These are phyloP conservation scores for Haliclona indistincta DNA, from an alignment of 37 sponge, comb jelly and placozoan genomes.

Conservation along the genomic window DNA sequence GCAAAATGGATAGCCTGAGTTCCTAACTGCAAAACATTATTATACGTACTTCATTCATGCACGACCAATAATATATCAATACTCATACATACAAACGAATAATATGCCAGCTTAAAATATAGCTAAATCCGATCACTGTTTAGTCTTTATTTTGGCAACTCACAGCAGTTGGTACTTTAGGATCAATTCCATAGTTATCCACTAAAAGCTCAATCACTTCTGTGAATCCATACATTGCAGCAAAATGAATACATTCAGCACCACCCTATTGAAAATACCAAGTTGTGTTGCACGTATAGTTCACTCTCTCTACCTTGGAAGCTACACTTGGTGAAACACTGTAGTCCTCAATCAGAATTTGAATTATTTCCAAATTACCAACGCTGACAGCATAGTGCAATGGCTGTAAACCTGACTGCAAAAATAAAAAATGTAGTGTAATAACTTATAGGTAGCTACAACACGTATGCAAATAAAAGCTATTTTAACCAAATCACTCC, in stretches of 20 bases:
- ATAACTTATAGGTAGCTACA: too few relatives aligned
- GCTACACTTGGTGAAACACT: neutral
- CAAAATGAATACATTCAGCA: neutral
- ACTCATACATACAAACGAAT: too few relatives aligned
- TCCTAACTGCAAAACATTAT: too few relatives aligned
- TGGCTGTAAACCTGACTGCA: conserved; percentile 4
- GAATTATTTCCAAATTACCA: conserved; percentile 7
- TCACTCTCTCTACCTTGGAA: neutral
- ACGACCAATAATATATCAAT: too few relatives aligned
- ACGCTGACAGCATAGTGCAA: conserved; percentile 14
- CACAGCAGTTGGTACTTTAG: neutral
- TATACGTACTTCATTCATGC: too few relatives aligned
- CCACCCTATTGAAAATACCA: neutral
- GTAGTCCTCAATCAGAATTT: neutral
- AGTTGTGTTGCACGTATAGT: neutral
- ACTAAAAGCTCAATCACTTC: conserved; percentile 9
- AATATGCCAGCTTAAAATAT: too few relatives aligned
- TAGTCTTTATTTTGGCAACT: too few relatives aligned
- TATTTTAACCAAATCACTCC: too few relatives aligned
- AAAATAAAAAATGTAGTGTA: neutral
- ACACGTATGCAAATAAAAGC: too few relatives aligned
- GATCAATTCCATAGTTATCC: conserved; percentile 11
- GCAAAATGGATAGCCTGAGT: conserved; percentile 19
- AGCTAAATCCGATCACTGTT: too few relatives aligned
- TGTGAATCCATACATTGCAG: conserved; percentile 1